Evolutionary conservation across 2,888 invertebrate genomes (phyloP).

Genomic region (Branchellion lobata): DNA sequence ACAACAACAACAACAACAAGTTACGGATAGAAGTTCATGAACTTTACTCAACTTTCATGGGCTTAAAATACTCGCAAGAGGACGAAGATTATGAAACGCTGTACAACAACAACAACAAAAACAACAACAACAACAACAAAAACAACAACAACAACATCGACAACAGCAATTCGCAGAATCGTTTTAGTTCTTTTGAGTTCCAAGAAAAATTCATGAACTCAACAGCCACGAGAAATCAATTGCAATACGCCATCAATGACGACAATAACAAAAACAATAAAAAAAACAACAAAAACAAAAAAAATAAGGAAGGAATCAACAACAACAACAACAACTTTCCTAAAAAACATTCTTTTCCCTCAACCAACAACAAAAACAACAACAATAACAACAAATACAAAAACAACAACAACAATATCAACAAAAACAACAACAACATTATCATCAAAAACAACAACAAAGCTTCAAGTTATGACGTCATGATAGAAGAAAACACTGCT

Average conservation of each 20-base stretch:
- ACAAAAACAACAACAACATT: constrained; percentile 12
- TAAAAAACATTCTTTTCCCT: background rate
- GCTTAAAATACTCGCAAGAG: background rate
- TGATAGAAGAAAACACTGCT: constrained; percentile 33
- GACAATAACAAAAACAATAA: background rate
- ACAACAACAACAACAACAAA: background rate
- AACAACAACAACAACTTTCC: background rate
- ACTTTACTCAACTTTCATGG: background rate
- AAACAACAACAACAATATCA: background rate
- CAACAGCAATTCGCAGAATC: too few species aligned
- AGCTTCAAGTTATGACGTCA: background rate
- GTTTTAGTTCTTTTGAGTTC: too few species aligned
- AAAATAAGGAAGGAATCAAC: background rate
- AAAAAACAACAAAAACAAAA: background rate
- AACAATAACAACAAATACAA: background rate
- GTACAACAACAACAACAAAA: background rate
- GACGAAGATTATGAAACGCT: background rate
- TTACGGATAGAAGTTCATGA: constrained; percentile 10
- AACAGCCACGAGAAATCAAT: background rate
- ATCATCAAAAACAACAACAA: background rate
- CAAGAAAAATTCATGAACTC: background rate
- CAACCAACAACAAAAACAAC: background rate
- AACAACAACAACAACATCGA: background rate
- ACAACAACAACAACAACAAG: too few species aligned
- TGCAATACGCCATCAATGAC: background rate